Conservation (phyloP, 2,888 invertebrate species). For the Norana najaformis region DNA sequence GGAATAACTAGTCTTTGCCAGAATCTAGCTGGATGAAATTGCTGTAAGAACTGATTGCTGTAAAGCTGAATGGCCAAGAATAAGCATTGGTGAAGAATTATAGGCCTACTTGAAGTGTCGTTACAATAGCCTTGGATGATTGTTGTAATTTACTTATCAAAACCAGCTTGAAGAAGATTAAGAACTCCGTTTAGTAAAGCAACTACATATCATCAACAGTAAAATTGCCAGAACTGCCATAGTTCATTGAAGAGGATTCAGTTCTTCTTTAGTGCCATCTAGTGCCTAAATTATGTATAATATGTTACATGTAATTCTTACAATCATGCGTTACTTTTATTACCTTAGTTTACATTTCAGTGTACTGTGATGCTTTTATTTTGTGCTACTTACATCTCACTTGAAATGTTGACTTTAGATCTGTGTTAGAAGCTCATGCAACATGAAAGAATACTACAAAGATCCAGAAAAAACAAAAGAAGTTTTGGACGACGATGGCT, state of each 20-base stretch:
- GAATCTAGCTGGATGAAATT: background rate
- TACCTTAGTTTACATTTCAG: background rate
- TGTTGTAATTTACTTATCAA: background rate
- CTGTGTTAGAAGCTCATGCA: slow-evolving; percentile 48
- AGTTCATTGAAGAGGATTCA: background rate
- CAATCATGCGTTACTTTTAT: background rate
- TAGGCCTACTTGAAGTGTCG: too few species aligned
- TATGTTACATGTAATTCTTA: background rate
- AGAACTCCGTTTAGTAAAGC: background rate
- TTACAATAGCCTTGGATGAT: background rate
- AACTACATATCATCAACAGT: background rate
- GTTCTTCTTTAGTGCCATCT: background rate
- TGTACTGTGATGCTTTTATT: background rate
- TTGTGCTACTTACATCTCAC: background rate
- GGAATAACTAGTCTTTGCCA: background rate
- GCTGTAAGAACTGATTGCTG: background rate
- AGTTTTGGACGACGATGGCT: slow-evolving; percentile 56
- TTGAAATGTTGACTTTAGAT: slow-evolving; percentile 35
- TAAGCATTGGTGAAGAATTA: background rate
- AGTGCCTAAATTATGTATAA: background rate
- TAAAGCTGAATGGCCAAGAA: background rate
- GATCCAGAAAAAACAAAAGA: slow-evolving; percentile 56
- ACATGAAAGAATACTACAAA: slow-evolving; percentile 56
- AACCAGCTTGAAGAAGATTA: background rate
- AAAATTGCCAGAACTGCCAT: background rate